Conservation (phyloP, 2,888 invertebrate genomes). For the Orchesella flavescens region DNA sequence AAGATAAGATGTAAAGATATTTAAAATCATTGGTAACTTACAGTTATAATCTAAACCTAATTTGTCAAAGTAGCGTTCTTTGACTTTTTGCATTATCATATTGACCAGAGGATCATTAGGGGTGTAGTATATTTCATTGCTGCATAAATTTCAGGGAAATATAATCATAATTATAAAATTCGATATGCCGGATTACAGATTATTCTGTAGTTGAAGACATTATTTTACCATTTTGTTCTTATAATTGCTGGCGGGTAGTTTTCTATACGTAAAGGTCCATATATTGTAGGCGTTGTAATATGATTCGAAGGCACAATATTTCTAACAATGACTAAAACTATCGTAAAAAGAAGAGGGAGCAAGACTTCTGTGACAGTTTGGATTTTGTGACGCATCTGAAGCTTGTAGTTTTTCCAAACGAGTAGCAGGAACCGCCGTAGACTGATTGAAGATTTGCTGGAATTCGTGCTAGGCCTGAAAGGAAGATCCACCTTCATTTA, state of each 20-base stretch:
- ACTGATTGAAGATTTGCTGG: constrained; percentile 39
- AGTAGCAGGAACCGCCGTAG: constrained; percentile 79
- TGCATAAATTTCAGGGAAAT: constrained; percentile 25
- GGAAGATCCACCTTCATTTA: not conserved
- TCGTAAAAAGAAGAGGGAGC: constrained; percentile 80
- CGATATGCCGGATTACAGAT: too few species aligned
- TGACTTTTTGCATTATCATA: constrained; percentile 69
- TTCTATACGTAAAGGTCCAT: constrained; percentile 72
- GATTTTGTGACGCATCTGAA: constrained; percentile 83
- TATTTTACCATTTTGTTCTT: constrained; percentile 64
- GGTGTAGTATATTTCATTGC: constrained; percentile 70
- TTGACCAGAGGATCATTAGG: constrained; percentile 68
- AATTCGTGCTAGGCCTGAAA: constrained; percentile 22
- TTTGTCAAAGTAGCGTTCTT: constrained; percentile 65
- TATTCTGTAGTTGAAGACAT: not conserved
- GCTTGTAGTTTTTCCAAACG: constrained; percentile 88
- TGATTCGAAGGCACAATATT: constrained; percentile 79
- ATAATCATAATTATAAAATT: not conserved
- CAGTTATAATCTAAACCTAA: constrained; percentile 67
- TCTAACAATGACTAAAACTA: constrained; percentile 83
- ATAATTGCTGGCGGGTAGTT: constrained; percentile 61
- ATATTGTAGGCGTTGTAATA: constrained; percentile 72
- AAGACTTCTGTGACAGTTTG: constrained; percentile 82
- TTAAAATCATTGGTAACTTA: constrained; percentile 45
- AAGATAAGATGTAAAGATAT: too few species aligned